Percentiles rank a stretch among this genome's conserved stretches.
phyloP scores from a whole-genome alignment of 1,140 invertebrate genomes.

The Acromyrmex charruanus region DNA sequence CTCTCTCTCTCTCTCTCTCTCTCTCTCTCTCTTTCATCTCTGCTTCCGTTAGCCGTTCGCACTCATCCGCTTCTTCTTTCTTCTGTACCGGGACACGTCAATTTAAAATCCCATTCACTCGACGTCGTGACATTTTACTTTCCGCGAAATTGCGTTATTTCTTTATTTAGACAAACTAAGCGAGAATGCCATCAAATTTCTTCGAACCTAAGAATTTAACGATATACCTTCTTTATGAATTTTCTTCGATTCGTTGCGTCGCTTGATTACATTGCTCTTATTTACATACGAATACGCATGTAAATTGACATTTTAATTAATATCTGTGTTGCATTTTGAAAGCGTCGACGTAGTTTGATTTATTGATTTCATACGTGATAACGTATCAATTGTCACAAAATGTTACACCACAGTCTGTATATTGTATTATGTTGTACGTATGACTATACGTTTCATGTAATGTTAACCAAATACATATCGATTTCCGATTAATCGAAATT shows the following conservation, averaged over 20 bases:
- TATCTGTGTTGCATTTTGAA: conserved; percentile 2
- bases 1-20: not conserved
- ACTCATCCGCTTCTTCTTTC: not conserved
- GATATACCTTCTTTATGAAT: not conserved
- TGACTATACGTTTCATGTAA: conserved; percentile 13
- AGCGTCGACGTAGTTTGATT: conserved; percentile 33
- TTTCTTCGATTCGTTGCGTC: conserved; percentile 9
- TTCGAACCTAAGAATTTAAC: not conserved
- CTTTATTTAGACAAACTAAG: conserved; percentile 3
- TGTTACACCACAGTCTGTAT: conserved; percentile 21
- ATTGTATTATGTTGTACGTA: not conserved
- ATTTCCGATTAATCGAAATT: conserved; percentile 37
- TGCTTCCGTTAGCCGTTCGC: not conserved
- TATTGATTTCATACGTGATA: conserved; percentile 44
- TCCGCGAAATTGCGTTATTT: conserved; percentile 3
- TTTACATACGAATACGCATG: conserved; percentile 22
- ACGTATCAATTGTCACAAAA: conserved; percentile 41
- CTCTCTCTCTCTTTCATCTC: not conserved
- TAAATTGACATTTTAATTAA: conserved; percentile 58
- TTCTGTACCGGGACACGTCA: not conserved
- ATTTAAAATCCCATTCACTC: conserved; percentile 52
- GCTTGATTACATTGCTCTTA: conserved; percentile 14
- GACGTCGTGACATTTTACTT: not conserved
- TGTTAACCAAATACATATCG: conserved; percentile 33
- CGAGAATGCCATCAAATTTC: not conserved